Conservation (phyloP, 2,113 vertebrate genomes). For the Spilogale gracilis region DNA sequence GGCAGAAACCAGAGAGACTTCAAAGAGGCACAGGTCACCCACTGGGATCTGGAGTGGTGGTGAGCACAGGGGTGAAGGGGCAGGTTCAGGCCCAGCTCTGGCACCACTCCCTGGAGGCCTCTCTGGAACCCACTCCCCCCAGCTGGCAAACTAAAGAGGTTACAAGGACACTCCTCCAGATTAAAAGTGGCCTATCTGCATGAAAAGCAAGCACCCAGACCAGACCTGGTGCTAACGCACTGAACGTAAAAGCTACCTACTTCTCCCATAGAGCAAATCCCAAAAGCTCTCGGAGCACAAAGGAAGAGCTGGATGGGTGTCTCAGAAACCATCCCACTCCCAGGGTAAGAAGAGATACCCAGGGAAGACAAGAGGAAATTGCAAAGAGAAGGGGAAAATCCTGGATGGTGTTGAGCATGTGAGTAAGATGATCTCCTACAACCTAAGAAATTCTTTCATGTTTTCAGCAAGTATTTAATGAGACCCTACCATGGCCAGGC, state of each 20-base stretch:
- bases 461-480: neutral
- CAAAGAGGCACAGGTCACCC: neutral
- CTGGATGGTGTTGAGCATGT: neutral
- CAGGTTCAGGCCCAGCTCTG: neutral
- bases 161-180: neutral
- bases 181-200: neutral
- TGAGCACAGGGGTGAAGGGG: neutral
- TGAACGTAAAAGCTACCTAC: neutral
- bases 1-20: neutral
- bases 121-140: neutral
- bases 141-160: neutral
- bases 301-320: neutral
- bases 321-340: neutral
- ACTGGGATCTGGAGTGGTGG: neutral
- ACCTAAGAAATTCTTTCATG: neutral
- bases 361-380: neutral
- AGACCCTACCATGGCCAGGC: neutral
- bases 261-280: neutral
- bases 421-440: neutral
- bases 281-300: neutral
- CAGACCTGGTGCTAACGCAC: neutral
- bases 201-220: neutral
- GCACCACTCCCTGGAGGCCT: neutral
- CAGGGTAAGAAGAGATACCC: neutral
- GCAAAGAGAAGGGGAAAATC: neutral